Percentiles rank a stretch among this genome's conserved stretches.
These are phyloP conservation scores for Tetragonula clypearis DNA, from an alignment of 1,140 invertebrate genomes.

Conservation along the genomic window DNA sequence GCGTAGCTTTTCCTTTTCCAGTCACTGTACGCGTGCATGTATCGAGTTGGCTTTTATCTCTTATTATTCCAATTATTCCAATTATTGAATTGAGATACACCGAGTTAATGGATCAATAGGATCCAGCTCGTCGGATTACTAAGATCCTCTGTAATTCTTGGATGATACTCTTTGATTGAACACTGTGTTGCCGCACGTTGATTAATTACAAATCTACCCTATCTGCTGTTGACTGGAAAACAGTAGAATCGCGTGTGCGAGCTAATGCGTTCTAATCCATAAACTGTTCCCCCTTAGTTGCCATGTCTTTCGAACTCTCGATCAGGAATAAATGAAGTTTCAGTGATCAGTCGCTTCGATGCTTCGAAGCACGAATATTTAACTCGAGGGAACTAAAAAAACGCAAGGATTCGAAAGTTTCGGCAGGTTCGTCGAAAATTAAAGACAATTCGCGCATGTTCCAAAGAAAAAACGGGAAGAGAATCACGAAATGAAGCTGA, in stretches of 20 bases:
- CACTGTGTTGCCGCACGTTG: neutral
- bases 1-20: no score
- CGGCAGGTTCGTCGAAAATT: no score
- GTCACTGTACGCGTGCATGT: no score
- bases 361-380: neutral
- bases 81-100: no score
- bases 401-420: no score
- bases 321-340: neutral
- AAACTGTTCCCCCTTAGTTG: neutral
- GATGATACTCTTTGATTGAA: constrained; percentile 13
- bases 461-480: no score
- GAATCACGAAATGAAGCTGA: no score
- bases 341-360: neutral
- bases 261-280: neutral
- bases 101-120: neutral
- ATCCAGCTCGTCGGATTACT: neutral
- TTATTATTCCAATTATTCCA: neutral
- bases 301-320: neutral
- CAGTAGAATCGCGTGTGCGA: neutral
- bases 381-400: neutral
- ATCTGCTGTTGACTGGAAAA: neutral
- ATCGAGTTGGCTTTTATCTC: neutral
- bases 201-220: neutral
- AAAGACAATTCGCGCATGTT: no score
- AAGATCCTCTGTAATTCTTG: neutral